Base-by-base conservation (phyloP, 2,888 invertebrate genomes). In the Nephrocerus scutellatus region DNA sequence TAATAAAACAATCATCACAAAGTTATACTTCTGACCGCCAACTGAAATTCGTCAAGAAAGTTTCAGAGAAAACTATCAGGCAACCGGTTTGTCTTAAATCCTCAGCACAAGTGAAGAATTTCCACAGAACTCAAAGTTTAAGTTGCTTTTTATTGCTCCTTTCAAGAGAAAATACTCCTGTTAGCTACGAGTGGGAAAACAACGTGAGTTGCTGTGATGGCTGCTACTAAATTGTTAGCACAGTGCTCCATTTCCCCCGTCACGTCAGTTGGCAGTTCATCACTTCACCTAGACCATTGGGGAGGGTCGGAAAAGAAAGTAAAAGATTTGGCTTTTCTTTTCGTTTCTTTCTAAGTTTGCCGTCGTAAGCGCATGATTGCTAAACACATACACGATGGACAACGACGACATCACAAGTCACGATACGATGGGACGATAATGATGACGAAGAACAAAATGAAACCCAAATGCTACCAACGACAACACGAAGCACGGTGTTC, bases 51-150 rank as follows among this genome's bases (percentile, higher is more conserved):
- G n/a, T n/a, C n/a, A n/a, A n/a, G n/a, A n/a, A n/a, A n/a, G n/a
- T n/a, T n/a, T n/a, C n/a, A n/a, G n/a, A n/a, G n/a, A n/a, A n/a
- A n/a, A n/a, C n/a, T n/a, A n/a, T n/a, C n/a, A n/a, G n/a, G n/a
- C 51, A 55, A 62, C 57, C 65, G 55, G 54, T 48, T 60, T 55
- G 57, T 57, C 54, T 52, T 51, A 55, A 65, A 61, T 52, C 61
- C 52, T 50, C 53, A 56, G 54, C 55, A 53, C 58, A 62, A 64
- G 58, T 64, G 65, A 66, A 57, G 53, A 53, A 56, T 56, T 60
- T 53, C 45, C 52, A 49, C 54, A 54, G 46, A 51, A 54, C 54
- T 53, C 55, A 51, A 54, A 53, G 57, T 56, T 66, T 66, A 66
- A 64, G 62, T 66, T 62, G 51, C 53, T 53, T 50, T 53, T 50